Base-by-base conservation (phyloP, 2,797 vertebrate species). In the Leptatherina wallacei region DNA sequence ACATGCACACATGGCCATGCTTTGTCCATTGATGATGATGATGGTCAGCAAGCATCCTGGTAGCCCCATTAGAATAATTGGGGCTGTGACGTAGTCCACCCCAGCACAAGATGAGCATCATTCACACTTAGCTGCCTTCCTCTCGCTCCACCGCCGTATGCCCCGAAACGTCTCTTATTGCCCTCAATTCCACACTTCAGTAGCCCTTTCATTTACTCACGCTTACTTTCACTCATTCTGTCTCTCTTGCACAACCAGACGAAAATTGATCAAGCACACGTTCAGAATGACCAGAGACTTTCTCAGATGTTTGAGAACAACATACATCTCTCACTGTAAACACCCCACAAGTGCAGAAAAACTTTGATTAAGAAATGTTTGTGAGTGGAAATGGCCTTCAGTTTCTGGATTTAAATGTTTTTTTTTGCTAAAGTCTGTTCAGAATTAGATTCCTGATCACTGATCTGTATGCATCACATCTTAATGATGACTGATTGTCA, bases 31-130 rank as follows among this genome's bases (percentile, higher is more conserved):
- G 59, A 56, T 79, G 71, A 85, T 92, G 72, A 85, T 92, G 87
- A 93, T 89, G 86, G 90, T 93, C 90, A 92, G 65, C 83, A 78
- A 89, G 80, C 88, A 84, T 84, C 61, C 54, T 71, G 75, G 62
- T 75, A 47, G 73, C 65, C 56, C 73, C 65, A 86, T 89, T 89
- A 89, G 67, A 89, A 85, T 85, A 91, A 90, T 87, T 77, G 86
- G 77, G 74, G 63, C 30, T 73, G 75, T 86, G 85, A 86, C 58
- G 73, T 84, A 75, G 73, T 57, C 66, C 71, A 80, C 81, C 73
- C 83, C 73, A 78, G 77, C 42, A 68, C 85, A 85, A 89, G 84
- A 80, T 55, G 71, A 86, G 70, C 69, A 93, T 88, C 73, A 85
- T 90, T 91, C 83, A 88, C 82, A 88, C 85, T 88, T 77, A 82